Evolutionary conservation across 1,140 invertebrate species (phyloP), one percentile per base, ranked within the genome.

Genomic region (Drosophila kikkawai): DNA sequence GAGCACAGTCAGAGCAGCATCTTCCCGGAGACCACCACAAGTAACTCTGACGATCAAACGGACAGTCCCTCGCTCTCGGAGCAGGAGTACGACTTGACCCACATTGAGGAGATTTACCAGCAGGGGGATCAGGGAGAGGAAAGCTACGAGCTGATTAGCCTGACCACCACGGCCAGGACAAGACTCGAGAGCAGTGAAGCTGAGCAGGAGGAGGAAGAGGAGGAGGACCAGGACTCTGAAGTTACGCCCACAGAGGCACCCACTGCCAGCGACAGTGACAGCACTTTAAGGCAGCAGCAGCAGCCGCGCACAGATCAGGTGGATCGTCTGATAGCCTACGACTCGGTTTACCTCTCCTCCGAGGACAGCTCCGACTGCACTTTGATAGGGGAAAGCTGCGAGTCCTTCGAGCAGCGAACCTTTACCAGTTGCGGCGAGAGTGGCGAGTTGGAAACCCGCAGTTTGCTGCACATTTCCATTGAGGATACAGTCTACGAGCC

Each of bases 311-410:
- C 57, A 42, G 84, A 75, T 1, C 88, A 80, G 55, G 34, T 91
- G 59, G 91, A 92, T 7, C 82, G 91, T 7, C 66, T 93, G 1
- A 93, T 93, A 48, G 91, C 92, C 53, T 93, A 93, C 67, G 92
- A 93, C 60, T 93, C 92, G 36, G 91, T 93, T 1, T 93, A 93
- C 65, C 60, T 93, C 1, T 93, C 92, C 15, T 93, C 92, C 1
- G 92, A 93, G 45, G 92, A 92, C 26, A 91, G 92, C 41, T 92
- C 91, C 12, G 92, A 92, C 50, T 82, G 82, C 26, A 93, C 91
- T 0, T 22, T 93, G n/a, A 70, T 91, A 0, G 91, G 91, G 13
- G 91, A 87, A 15, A 80, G 75, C 44, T 75, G 79, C 32, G 91
- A 91, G 32, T 76, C 77, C 44, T 84, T 90, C 1, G 82, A 86